Evolutionary conservation across 2,113 vertebrate species (phyloP), one percentile per base, ranked within the genome.

Genomic region (Asarcornis scutulata): DNA sequence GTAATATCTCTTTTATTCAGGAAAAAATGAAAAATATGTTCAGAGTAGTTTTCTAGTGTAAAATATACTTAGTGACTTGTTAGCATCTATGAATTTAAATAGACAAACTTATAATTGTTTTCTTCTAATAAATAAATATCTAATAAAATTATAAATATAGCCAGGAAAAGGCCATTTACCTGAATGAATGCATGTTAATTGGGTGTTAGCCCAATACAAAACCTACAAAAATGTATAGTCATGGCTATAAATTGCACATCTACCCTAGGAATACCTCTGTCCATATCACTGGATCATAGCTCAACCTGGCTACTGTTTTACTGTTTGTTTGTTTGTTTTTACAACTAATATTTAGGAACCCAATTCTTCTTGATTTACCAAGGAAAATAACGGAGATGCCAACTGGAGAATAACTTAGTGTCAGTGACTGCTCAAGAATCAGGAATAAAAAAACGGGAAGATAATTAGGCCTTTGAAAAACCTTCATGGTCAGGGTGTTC

Each of bases 51-150:
- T 93, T 82, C 36, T 27, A 60, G 22, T 34, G 38, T 52, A 83
- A 85, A 89, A 50, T 36, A 29, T 40, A n/a, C 26, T 88, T 87
- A 46, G 72, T 78, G 64, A 67, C 18, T 34, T 2, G 0, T 75
- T 84, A 88, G 48, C 76, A 94, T 75, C 32, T 84, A 31, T 85
- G 11, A 91, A 32, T 93, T 95, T 93, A 88, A 94, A 91, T 11
- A 21, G 42, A 20, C 6, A 56, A 32, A 58, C 73, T 29, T 44
- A 34, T 68, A 93, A 84, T 95, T 92, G 76, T 64, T 40, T 85
- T 93, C 89, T 86, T 62, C 76, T 60, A 83, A 60, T 44, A 63
- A 86, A 0, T 29, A 95, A 89, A n/a, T 18, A 72, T 56, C 76
- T 60, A 83, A 60, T 44, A 63, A 86, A 85, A 59, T 81, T 26